These are phyloP conservation scores for Holcopasites calliopsidis DNA, from an alignment of 1,140 invertebrate species.

Conservation along the genomic window DNA sequence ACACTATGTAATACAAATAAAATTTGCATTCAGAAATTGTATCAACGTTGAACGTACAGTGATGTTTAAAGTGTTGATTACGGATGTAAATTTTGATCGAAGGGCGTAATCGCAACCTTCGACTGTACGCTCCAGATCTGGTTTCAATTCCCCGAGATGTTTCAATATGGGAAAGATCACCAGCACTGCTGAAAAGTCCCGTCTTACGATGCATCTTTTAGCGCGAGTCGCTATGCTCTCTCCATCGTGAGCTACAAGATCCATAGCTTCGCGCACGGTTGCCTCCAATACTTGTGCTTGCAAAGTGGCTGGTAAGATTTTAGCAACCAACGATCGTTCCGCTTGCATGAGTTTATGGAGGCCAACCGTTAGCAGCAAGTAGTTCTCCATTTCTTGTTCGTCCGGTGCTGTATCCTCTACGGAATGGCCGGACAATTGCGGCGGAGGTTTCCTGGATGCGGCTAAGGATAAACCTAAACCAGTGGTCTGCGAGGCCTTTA, in stretches of 20 bases:
- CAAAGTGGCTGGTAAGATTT: constrained; percentile 90
- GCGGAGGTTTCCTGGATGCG: constrained; percentile 72
- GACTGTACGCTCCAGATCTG: constrained; percentile 90
- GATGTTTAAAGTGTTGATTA: constrained; percentile 87
- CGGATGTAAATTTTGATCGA: constrained; percentile 86
- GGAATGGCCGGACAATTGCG: constrained; percentile 64
- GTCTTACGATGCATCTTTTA: constrained; percentile 88
- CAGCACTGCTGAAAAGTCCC: constrained; percentile 91
- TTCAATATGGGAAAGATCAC: constrained; percentile 93
- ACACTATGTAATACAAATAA: background rate
- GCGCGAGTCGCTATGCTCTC: constrained; percentile 89
- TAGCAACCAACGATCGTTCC: constrained; percentile 90
- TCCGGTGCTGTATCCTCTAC: constrained; percentile 80
- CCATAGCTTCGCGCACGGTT: constrained; percentile 91
- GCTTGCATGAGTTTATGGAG: constrained; percentile 93
- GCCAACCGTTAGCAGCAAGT: constrained; percentile 91
- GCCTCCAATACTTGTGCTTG: constrained; percentile 92
- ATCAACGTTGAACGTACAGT: constrained; percentile 81
- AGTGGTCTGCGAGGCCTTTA: constrained; percentile 89
- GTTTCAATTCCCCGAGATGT: constrained; percentile 89
- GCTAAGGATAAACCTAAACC: constrained; percentile 72
- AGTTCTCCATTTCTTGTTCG: constrained; percentile 93
- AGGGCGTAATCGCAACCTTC: constrained; percentile 87
- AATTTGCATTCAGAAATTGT: background rate
- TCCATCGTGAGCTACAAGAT: constrained; percentile 91